phyloP scores from a whole-genome alignment of 2,113 vertebrate species.

The Syngnathoides biaculeatus region DNA sequence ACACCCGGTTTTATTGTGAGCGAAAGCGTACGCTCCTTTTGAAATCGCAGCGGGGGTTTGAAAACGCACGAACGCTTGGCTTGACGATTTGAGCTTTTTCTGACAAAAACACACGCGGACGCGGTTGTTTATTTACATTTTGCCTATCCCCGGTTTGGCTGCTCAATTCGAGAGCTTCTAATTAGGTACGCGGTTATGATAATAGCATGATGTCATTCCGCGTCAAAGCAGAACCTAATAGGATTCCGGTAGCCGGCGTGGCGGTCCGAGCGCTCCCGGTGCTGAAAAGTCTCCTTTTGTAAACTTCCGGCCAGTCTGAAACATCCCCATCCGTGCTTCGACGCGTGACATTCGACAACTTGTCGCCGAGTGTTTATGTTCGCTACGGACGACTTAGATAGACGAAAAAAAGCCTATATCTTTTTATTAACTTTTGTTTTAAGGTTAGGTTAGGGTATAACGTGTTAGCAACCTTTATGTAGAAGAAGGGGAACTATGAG shows the following conservation, averaged over 20 bases:
- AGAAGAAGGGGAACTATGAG: too few species aligned
- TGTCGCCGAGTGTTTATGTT: too few species aligned
- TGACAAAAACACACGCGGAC: neutral
- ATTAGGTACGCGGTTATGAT: neutral
- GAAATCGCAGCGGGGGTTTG: neutral
- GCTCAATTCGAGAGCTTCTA: neutral
- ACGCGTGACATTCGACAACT: too few species aligned
- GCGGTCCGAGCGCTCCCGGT: too few species aligned
- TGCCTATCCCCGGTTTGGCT: neutral
- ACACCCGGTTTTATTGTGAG: neutral
- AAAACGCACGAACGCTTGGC: neutral
- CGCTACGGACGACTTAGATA: too few species aligned
- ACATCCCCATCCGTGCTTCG: too few species aligned
- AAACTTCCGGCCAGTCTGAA: too few species aligned
- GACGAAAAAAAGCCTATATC: too few species aligned
- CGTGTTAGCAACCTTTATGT: too few species aligned
- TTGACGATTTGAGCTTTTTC: neutral
- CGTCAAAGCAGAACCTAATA: neutral
- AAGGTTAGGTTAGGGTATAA: too few species aligned
- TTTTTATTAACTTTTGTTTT: too few species aligned
- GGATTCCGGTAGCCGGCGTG: neutral
- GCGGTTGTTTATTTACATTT: neutral
- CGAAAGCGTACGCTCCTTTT: neutral
- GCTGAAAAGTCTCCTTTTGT: too few species aligned
- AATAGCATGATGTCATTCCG: conserved; percentile 1